These are phyloP conservation scores for Dreissena rostriformis DNA, from an alignment of 1,140 invertebrate genomes.

Conservation along the genomic window DNA sequence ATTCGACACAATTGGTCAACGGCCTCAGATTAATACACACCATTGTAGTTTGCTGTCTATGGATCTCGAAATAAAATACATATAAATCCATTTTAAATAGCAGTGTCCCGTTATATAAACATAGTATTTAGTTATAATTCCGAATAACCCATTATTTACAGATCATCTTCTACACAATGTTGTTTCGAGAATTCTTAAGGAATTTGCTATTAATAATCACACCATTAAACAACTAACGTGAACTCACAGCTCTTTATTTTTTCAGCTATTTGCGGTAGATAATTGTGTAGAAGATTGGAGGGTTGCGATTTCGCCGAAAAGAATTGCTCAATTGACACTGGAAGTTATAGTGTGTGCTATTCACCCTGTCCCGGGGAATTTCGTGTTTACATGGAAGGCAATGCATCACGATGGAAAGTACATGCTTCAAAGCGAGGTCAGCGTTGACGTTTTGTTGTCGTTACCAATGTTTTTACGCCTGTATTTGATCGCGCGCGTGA, in stretches of 20 bases:
- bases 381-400: conserved; percentile 93
- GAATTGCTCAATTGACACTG: conserved; percentile 95
- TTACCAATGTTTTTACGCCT: conserved; percentile 99
- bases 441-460: conserved; percentile 94
- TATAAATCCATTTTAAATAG: too few species aligned
- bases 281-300: conserved; percentile 99
- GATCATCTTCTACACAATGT: too few species aligned
- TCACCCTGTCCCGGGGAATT: conserved; percentile 98
- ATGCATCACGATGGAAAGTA: conserved; percentile 89
- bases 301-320: conserved; percentile 99
- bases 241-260: conserved; percentile 1
- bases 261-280: conserved; percentile 79
- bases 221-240: too few species aligned
- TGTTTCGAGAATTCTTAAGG: too few species aligned
- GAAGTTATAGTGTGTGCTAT: conserved; percentile 98
- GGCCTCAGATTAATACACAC: too few species aligned
- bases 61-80: too few species aligned
- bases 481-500: conserved; percentile 99
- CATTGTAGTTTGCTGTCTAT: too few species aligned
- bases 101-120: too few species aligned
- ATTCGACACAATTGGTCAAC: too few species aligned
- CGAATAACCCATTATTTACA: too few species aligned
- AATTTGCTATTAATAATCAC: too few species aligned
- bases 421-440: conserved; percentile 66
- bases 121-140: too few species aligned